Conservation (phyloP, 2,797 vertebrate species). For the Poeciliopsis paucimaculata region DNA sequence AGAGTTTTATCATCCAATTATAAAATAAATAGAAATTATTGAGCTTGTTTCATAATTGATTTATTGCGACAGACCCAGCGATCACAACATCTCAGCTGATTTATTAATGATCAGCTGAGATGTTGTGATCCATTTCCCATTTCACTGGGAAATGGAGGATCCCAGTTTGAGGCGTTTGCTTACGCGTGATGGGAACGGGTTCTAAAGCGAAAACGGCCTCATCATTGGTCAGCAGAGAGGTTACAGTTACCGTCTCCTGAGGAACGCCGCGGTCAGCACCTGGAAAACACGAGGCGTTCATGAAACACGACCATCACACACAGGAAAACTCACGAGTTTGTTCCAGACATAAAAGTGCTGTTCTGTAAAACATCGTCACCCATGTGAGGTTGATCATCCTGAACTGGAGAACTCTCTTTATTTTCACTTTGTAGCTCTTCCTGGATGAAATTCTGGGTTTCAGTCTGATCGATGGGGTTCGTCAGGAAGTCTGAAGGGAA, state of each 20-base stretch:
- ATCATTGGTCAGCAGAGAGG: constrained; percentile 56
- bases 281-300: constrained; percentile 32
- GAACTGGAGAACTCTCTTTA: constrained; percentile 35
- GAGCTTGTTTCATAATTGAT: no score
- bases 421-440: constrained; percentile 35
- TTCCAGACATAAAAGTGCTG: neutral
- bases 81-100: neutral
- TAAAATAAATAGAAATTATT: no score
- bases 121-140: no score
- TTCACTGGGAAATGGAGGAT: neutral
- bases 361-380: constrained; percentile 19
- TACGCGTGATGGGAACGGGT: constrained; percentile 76
- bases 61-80: no score
- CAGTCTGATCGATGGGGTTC: constrained; percentile 46
- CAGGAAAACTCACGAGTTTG: neutral
- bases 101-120: neutral
- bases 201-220: constrained; percentile 75
- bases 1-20: no score
- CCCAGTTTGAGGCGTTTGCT: constrained; percentile 17
- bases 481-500: constrained; percentile 72
- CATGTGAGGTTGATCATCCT: constrained; percentile 18
- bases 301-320: neutral
- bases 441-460: constrained; percentile 35
- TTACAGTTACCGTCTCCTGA: constrained; percentile 39
- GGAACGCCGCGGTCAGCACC: constrained; percentile 16